Conservation (phyloP, 2,797 vertebrate genomes). For the Gymnocypris eckloni region DNA sequence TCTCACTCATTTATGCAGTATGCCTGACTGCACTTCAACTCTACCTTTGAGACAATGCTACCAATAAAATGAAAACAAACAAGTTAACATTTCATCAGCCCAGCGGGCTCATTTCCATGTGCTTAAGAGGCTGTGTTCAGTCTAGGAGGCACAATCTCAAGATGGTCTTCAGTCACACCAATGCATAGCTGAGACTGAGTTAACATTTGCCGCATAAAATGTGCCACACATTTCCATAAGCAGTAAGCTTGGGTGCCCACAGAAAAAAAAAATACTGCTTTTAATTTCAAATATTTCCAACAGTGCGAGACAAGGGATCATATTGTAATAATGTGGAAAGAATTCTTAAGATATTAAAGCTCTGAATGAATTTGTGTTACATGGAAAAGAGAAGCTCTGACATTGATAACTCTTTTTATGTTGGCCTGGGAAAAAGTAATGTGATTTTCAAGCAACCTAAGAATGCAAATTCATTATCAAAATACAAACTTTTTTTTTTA, state of each 20-base stretch:
- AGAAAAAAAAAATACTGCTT: background rate
- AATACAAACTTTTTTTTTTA: background rate
- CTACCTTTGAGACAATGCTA: conserved; percentile 1
- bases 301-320: background rate
- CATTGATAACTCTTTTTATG: background rate
- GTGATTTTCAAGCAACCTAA: background rate
- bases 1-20: background rate
- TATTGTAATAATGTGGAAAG: background rate
- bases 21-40: background rate
- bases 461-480: background rate
- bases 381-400: background rate
- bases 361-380: background rate
- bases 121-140: conserved; percentile 30
- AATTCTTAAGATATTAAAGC: background rate
- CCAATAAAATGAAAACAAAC: conserved; percentile 23
- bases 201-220: conserved; percentile 27
- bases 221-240: conserved; percentile 32
- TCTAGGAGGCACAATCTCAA: conserved; percentile 7
- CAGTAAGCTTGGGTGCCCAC: background rate
- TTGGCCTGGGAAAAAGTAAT: background rate
- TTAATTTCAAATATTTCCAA: background rate
- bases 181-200: conserved; percentile 26
- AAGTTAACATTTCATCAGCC: conserved; percentile 11
- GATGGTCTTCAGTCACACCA: conserved; percentile 21
- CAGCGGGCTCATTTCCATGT: background rate